Conservation (phyloP, 2,797 vertebrate genomes). For the Lagorchestes hirsutus region DNA sequence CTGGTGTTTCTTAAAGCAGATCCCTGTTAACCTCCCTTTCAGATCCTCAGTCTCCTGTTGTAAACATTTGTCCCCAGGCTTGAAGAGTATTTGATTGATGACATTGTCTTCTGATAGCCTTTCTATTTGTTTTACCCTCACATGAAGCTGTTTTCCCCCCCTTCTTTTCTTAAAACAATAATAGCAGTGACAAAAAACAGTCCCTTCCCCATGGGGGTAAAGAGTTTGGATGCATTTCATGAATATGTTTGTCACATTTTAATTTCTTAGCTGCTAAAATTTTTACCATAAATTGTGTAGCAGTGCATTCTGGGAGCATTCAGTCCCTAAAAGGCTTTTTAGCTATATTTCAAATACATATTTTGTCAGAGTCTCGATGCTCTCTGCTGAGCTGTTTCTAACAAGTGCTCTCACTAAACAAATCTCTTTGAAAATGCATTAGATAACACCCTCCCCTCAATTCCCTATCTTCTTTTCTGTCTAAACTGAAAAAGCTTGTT, state of each 20-base stretch:
- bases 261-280: constrained; percentile 60
- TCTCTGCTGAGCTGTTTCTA: constrained; percentile 77
- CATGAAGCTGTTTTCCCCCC: background rate
- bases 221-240: constrained; percentile 35
- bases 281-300: constrained; percentile 61
- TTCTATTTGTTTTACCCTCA: constrained; percentile 15
- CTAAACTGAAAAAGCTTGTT: constrained; percentile 77
- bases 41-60: background rate
- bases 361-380: constrained; percentile 70
- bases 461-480: constrained; percentile 76
- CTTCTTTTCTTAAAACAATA: constrained; percentile 56
- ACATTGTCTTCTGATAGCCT: background rate
- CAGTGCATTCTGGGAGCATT: constrained; percentile 53
- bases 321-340: constrained; percentile 69
- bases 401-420: constrained; percentile 64
- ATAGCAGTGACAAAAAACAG: constrained; percentile 34
- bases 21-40: background rate
- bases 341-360: constrained; percentile 73
- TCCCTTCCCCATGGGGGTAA: background rate
- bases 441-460: constrained; percentile 73
- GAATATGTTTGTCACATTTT: constrained; percentile 56
- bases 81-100: constrained; percentile 30
- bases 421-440: constrained; percentile 79
- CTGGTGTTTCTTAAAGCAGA: background rate
- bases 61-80: background rate